Base-by-base conservation (phyloP, 1,140 invertebrate species). In the Reticulitermes speratus region DNA sequence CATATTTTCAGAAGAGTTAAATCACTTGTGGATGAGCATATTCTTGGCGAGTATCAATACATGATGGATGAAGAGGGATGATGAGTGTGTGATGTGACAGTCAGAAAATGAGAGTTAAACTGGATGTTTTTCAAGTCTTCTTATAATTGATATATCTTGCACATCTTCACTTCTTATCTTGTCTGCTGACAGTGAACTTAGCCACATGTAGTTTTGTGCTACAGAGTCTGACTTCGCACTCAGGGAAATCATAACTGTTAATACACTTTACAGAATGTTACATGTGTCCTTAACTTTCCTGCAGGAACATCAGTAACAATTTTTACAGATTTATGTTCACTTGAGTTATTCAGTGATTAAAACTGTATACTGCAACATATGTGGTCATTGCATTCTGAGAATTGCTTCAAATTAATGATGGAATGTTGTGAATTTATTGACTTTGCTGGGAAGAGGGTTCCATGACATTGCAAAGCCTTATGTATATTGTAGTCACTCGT, bases 1-100 rank as follows among this genome's bases (percentile, higher is more conserved):
- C 44, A 84, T 59, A 48, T 84, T 83, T 45, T 14, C 45, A 52
- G 83, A n/a, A 84, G 83, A 52, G 19, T 75, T 75, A 30, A 75
- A 75, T 75, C 25, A 75, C 65, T 16, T 75, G 65, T 75, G 65
- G 65, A 75, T 75, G 65, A 75, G 65, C 65, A 75, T 75, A 75
- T 30, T 75, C 14, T 75, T 75, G 65, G 65, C n/a, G 59, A 65
- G 19, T 65, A 75, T 30, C 65, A 7, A 25, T 25, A 1, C 8
- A 9, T 30, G 65, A 75, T 30, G 21, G 59, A 30, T 30, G 65
- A 75, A 75, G 8, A 75, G 65, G 7, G 65, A 75, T 75, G n/a
- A 75, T 25, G 65, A 75, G n/a, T 30, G 0, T 30, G 65, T 75
- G 65, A 75, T 75, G 65, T 75, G n/a, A 75, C n/a, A 75, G 65